A percentile compares a stretch with the other conserved stretches of the same genome.
Evolutionary conservation across 1,140 invertebrate species (phyloP).

Genomic region (Tribolium madens): DNA sequence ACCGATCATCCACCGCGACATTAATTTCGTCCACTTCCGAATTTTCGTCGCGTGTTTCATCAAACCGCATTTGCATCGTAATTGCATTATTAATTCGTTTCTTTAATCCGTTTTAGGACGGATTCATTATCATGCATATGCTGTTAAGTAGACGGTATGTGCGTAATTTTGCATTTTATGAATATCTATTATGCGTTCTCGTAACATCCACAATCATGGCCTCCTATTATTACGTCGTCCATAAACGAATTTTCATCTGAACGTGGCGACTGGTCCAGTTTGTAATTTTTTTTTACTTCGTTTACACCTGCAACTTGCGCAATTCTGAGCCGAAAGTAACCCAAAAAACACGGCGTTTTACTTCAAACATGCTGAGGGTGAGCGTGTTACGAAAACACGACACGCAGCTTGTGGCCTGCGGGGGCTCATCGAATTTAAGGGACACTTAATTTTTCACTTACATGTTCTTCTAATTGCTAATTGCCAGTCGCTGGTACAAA

Average conservation of each 20-base stretch:
- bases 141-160: constrained; percentile 27
- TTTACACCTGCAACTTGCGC: neutral
- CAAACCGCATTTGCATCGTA: constrained; percentile 35
- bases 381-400: neutral
- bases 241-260: neutral
- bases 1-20: constrained; percentile 8
- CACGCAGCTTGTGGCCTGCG: neutral
- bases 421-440: no score
- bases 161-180: constrained; percentile 37
- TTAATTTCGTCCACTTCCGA: constrained; percentile 28
- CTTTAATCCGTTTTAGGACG: constrained; percentile 33
- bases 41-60: constrained; percentile 33
- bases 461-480: no score
- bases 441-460: no score
- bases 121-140: constrained; percentile 27
- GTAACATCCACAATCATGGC: constrained; percentile 6
- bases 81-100: constrained; percentile 43
- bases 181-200: constrained; percentile 22
- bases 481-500: no score
- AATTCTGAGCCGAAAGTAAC: neutral
- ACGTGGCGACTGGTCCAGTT: neutral
- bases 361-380: no score
- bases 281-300: neutral
- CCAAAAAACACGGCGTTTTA: neutral
- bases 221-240: neutral